Conservation (phyloP, 2,888 invertebrate genomes). For the Eristalinus sepulchralis region DNA sequence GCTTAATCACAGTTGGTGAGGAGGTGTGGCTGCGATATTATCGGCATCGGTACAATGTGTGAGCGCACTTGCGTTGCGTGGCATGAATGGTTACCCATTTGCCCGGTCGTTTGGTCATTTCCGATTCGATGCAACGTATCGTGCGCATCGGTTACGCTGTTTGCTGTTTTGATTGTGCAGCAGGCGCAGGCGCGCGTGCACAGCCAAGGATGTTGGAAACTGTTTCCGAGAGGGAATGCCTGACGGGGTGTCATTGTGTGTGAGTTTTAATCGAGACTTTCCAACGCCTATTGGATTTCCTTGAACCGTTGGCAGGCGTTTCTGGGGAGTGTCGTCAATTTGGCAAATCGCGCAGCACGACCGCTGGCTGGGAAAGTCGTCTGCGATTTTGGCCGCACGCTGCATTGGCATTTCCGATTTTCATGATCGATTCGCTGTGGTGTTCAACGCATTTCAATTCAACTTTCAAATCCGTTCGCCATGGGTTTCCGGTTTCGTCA, state of each 20-base stretch:
- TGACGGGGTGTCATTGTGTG: constrained; percentile 30
- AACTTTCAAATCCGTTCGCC: background rate
- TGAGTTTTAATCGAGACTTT: constrained; percentile 4
- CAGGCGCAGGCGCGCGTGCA: constrained; percentile 15
- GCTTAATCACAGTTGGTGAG: constrained; percentile 47
- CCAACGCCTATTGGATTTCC: constrained; percentile 27
- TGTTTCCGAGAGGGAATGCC: constrained; percentile 58
- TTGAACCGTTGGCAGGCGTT: constrained; percentile 3
- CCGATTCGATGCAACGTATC: constrained; percentile 52
- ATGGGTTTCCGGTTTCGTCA: background rate
- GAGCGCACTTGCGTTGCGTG: constrained; percentile 34
- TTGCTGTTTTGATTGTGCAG: constrained; percentile 27
- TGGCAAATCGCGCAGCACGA: background rate
- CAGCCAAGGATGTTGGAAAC: constrained; percentile 41
- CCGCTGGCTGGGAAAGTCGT: background rate
- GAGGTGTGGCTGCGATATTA: constrained; percentile 60
- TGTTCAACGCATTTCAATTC: background rate
- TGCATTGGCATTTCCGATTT: background rate
- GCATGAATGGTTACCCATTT: constrained; percentile 16
- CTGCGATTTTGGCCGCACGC: background rate
- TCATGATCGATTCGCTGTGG: background rate
- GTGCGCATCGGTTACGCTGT: constrained; percentile 24
- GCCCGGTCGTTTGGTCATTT: constrained; percentile 47
- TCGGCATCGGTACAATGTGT: constrained; percentile 44
- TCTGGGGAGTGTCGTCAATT: background rate